Conservation (phyloP, 2,888 invertebrate genomes). For the Caenorhabditis sp. region DNA sequence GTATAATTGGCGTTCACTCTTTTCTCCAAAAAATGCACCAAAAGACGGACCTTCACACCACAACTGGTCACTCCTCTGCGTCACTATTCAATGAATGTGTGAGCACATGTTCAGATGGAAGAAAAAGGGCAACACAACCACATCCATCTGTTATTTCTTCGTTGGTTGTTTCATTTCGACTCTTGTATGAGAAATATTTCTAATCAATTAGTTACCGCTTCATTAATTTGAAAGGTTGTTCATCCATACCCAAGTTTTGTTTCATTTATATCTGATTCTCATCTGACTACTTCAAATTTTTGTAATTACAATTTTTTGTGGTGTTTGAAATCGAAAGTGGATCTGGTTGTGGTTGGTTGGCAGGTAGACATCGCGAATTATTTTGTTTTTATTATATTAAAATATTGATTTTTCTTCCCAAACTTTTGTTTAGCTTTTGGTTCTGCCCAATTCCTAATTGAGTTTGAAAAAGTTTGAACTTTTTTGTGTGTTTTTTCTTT, state of each 20-base stretch:
- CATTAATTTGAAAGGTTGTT: not conserved
- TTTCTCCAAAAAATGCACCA: not conserved
- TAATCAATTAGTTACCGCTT: conserved; percentile 4
- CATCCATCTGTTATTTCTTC: conserved; percentile 1
- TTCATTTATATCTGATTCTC: not conserved
- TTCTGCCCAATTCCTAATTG: not conserved
- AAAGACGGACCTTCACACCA: not conserved
- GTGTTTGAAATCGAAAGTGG: not conserved
- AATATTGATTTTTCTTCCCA: conserved; percentile 2
- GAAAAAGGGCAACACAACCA: not conserved
- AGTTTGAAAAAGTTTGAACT: not conserved
- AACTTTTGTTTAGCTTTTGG: not conserved
- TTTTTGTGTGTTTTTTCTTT: not conserved
- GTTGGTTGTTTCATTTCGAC: not conserved
- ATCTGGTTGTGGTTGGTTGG: conserved; percentile 2
- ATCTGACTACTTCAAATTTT: not conserved
- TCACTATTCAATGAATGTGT: not conserved
- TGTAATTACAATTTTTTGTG: conserved; percentile 6
- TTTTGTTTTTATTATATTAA: not conserved
- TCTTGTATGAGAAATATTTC: not conserved
- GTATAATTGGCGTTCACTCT: not conserved
- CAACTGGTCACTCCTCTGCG: conserved; percentile 3
- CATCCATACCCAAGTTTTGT: not conserved
- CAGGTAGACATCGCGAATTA: not conserved
- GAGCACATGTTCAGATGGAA: not conserved